These are phyloP conservation scores for Drosophila atripex DNA, from an alignment of 2,888 invertebrate genomes.

Conservation along the genomic window DNA sequence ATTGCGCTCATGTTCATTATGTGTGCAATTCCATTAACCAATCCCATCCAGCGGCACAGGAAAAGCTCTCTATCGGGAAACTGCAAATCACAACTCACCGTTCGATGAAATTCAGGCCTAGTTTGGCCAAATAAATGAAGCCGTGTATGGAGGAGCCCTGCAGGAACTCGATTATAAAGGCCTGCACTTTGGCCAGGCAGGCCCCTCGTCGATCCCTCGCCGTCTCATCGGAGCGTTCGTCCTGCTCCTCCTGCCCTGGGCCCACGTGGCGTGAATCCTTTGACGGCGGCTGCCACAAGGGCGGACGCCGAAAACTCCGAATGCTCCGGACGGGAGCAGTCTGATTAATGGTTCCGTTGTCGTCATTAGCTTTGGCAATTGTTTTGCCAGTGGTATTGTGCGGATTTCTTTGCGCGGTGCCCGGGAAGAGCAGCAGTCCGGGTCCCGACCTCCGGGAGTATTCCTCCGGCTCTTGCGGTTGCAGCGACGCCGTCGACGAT, in stretches of 20 bases:
- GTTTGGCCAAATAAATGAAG: constrained; percentile 82
- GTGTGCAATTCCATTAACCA: constrained; percentile 20
- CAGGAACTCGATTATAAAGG: constrained; percentile 82
- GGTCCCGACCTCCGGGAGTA: constrained; percentile 36
- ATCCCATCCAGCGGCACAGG: not conserved
- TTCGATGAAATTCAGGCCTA: constrained; percentile 81
- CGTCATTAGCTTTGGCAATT: constrained; percentile 44
- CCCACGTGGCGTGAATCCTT: not conserved
- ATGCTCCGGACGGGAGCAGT: constrained; percentile 40
- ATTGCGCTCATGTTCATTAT: not conserved
- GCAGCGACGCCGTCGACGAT: constrained; percentile 61
- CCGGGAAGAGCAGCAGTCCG: constrained; percentile 65
- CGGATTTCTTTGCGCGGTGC: constrained; percentile 51
- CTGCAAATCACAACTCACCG: constrained; percentile 70
- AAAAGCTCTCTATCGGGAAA: not conserved
- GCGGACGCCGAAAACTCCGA: constrained; percentile 68
- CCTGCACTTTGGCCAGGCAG: constrained; percentile 65
- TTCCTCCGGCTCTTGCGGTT: constrained; percentile 20
- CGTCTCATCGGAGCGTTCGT: not conserved
- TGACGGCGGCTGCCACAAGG: constrained; percentile 53
- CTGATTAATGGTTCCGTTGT: constrained; percentile 51
- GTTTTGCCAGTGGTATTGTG: constrained; percentile 24
- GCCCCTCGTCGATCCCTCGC: constrained; percentile 14
- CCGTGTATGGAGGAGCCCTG: constrained; percentile 83
- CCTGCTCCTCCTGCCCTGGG: not conserved